Evolutionary conservation across 2,888 invertebrate species (phyloP).

Genomic region (Uloborus plumipes): DNA sequence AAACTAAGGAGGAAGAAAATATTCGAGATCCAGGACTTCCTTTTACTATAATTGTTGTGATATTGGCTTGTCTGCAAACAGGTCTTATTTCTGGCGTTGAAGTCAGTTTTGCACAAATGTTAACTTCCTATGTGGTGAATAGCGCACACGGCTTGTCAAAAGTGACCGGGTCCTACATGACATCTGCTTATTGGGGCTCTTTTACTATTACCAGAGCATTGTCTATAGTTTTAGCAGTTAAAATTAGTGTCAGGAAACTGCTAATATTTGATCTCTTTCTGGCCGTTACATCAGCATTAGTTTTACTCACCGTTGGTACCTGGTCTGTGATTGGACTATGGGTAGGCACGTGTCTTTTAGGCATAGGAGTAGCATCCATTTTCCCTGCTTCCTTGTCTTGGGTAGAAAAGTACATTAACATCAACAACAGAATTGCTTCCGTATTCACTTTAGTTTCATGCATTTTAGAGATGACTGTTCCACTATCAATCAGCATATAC

Average conservation of each 20-base stretch:
- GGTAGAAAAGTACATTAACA: slow-evolving; percentile 72
- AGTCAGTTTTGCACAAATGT: slow-evolving; percentile 72
- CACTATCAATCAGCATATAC: slow-evolving; percentile 67
- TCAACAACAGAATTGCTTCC: slow-evolving; percentile 72
- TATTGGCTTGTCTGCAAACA: slow-evolving; percentile 38
- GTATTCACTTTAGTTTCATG: slow-evolving; percentile 72
- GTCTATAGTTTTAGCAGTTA: slow-evolving; percentile 71
- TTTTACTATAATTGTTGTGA: slow-evolving; percentile 36
- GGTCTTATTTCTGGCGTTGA: slow-evolving; percentile 70
- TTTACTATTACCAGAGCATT: slow-evolving; percentile 71
- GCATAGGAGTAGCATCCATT: slow-evolving; percentile 72
- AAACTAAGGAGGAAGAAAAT: not conserved
- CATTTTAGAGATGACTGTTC: slow-evolving; percentile 71
- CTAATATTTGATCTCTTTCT: slow-evolving; percentile 70
- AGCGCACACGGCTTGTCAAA: slow-evolving; percentile 69
- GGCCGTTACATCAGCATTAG: slow-evolving; percentile 69
- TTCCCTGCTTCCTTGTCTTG: slow-evolving; percentile 72
- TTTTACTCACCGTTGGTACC: slow-evolving; percentile 69
- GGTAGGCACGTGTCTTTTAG: slow-evolving; percentile 71
- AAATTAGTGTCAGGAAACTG: slow-evolving; percentile 71
- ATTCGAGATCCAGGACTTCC: slow-evolving; percentile 31
- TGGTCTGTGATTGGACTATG: slow-evolving; percentile 69
- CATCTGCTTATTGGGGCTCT: slow-evolving; percentile 72
- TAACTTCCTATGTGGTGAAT: slow-evolving; percentile 71
- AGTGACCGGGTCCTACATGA: slow-evolving; percentile 70